Base-by-base conservation (phyloP, 2,113 vertebrate species). In the Perca fluviatilis region DNA sequence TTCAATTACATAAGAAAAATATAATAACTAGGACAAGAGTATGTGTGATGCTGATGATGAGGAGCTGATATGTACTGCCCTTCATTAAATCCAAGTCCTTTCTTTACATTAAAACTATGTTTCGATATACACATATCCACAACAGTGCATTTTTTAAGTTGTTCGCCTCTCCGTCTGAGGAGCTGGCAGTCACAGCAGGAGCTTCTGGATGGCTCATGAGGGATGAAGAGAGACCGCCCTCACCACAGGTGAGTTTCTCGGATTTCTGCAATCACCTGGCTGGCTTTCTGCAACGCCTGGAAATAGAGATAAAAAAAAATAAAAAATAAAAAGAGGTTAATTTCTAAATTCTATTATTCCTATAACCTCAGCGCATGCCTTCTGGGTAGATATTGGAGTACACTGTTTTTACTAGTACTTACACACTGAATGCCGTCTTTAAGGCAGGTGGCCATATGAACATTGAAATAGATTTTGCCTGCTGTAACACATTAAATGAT, bases 241-340 rank as follows among this genome's bases (percentile, higher is more conserved):
- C 96, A 99, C 98, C 98, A 99, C 86, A 99, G 90, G 89, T 99
- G 98, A 18, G 98, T 99, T 93, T 99, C 98, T 83, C 98, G 94
- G 86, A 99, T 99, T 94, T 99, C 98, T 66, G 98, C 98, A 63
- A 99, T 99, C 90, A 99, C 98, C 88, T 99, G 98, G 91, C 98
- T 97, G 91, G 98, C 98, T 96, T 97, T 96, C 94, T 99, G 98
- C 91, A 99, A 90, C 36, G 98, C 98, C 98, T 99, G 93, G 3
- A 87, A 47, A 43, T 2, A 25, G 8, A n/a, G 14, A 71, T 1
- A 15, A 68, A 6, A 50, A 40, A n/a, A n/a, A 3, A 3, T n/a
- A 14, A 8, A 14, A 8, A 15, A 6, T 5, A 50, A 51, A 58
- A 8, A 58, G 14, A 6, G 13, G 4, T 25, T 58, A 6, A 58